phyloP scores from a whole-genome alignment of 2,888 invertebrate genomes.

The Choristoneura rosaceana region DNA sequence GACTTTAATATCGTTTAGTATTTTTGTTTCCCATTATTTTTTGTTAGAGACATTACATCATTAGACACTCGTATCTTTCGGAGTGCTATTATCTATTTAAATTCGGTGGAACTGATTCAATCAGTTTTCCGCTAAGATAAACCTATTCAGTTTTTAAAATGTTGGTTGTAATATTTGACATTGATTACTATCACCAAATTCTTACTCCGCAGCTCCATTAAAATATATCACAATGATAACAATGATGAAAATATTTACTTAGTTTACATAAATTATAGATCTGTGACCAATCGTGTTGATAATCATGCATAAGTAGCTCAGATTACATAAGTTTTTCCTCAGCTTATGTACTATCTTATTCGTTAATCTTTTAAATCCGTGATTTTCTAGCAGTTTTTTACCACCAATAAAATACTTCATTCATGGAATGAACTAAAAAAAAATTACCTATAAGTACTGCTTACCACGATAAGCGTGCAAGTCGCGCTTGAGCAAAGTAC shows the following conservation, averaged over 20 bases:
- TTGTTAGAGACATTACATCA: not conserved
- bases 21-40: not conserved
- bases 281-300: not conserved
- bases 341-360: not conserved
- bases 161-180: not conserved
- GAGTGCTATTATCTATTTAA: not conserved
- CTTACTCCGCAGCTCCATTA: not conserved
- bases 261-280: not conserved
- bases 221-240: not conserved
- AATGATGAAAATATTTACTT: slow-evolving; percentile 3
- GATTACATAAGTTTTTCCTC: not conserved
- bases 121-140: no score
- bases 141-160: not conserved
- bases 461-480: no score
- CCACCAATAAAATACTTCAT: no score
- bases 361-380: not conserved
- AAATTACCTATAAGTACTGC: not conserved
- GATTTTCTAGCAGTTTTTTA: not conserved
- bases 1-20: not conserved
- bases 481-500: no score
- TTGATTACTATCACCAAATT: not conserved
- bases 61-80: not conserved
- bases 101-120: not conserved
- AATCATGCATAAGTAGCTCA: not conserved
- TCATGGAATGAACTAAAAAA: not conserved